Evolutionary conservation across 2,797 vertebrate genomes (phyloP).

Genomic region (Gastrophryne carolinensis): DNA sequence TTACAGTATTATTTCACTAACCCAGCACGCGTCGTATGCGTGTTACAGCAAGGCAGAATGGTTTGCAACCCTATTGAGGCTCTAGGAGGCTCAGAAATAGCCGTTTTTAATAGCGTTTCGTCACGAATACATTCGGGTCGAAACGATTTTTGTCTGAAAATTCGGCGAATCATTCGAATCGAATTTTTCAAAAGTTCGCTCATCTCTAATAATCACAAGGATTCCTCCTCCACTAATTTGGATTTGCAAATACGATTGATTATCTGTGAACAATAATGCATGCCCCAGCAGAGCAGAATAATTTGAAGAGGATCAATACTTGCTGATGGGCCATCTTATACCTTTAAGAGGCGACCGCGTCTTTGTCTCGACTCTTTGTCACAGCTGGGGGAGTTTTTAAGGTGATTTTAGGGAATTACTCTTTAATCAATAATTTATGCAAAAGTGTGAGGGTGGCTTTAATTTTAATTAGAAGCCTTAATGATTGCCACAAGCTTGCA

Average conservation of each 20-base stretch:
- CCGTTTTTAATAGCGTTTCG: no score
- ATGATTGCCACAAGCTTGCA: background rate
- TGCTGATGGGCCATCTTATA: background rate
- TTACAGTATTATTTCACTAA: no score
- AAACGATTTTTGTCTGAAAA: no score
- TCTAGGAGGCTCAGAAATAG: no score
- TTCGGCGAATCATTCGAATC: no score
- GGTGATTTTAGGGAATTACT: slow-evolving; percentile 2
- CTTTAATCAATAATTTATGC: slow-evolving; percentile 22
- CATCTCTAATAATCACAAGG: no score
- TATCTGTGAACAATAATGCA: background rate
- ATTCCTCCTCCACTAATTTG: background rate
- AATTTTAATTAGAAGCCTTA: slow-evolving; percentile 32
- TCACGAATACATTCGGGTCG: no score
- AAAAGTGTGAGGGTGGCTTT: slow-evolving; percentile 26
- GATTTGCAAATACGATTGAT: background rate
- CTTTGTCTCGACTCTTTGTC: background rate
- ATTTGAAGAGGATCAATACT: background rate
- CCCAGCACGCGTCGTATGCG: no score
- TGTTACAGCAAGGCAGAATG: no score
- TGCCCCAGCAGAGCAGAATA: background rate
- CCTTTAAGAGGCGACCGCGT: background rate
- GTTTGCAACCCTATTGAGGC: no score
- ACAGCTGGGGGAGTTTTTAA: background rate
- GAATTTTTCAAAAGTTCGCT: no score